Percentiles rank a stretch among this genome's conserved stretches.
These are phyloP conservation scores for Drosophila siamana DNA, from an alignment of 2,888 invertebrate species.

Conservation along the genomic window DNA sequence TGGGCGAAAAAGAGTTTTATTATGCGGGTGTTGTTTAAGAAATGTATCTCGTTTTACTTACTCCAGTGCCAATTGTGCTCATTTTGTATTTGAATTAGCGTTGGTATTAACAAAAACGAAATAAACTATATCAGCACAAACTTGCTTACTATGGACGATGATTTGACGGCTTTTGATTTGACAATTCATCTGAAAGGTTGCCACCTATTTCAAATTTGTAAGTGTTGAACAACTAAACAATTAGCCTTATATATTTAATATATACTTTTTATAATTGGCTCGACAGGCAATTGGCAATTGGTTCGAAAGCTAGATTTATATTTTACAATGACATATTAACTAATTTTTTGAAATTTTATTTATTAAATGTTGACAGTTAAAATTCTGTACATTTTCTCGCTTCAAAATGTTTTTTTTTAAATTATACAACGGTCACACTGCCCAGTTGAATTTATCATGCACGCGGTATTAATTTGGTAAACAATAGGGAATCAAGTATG, in stretches of 20 bases:
- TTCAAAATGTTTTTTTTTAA: not conserved
- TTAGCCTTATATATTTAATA: not conserved
- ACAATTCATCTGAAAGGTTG: conserved; percentile 45
- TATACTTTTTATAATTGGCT: not conserved
- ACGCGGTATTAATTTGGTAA: conserved; percentile 63
- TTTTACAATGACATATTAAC: no score
- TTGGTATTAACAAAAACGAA: conserved; percentile 19
- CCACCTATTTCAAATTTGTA: conserved; percentile 5
- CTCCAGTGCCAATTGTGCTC: conserved; percentile 98
- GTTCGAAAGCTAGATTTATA: no score
- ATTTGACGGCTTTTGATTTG: conserved; percentile 84
- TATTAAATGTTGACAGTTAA: no score
- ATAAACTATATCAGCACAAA: conserved; percentile 30
- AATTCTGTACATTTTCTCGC: no score
- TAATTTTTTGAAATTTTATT: no score
- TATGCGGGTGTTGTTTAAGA: not conserved
- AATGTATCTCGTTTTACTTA: conserved; percentile 86
- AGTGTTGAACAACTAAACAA: not conserved
- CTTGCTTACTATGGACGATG: conserved; percentile 70
- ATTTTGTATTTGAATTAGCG: conserved; percentile 85
- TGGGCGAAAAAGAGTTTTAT: conserved; percentile 82
- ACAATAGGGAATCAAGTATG: conserved; percentile 47
- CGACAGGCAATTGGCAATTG: no score
- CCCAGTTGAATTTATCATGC: conserved; percentile 23
- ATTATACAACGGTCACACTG: not conserved